phyloP scores from a whole-genome alignment of 1,140 invertebrate species.

The Amphibalanus amphitrite region DNA sequence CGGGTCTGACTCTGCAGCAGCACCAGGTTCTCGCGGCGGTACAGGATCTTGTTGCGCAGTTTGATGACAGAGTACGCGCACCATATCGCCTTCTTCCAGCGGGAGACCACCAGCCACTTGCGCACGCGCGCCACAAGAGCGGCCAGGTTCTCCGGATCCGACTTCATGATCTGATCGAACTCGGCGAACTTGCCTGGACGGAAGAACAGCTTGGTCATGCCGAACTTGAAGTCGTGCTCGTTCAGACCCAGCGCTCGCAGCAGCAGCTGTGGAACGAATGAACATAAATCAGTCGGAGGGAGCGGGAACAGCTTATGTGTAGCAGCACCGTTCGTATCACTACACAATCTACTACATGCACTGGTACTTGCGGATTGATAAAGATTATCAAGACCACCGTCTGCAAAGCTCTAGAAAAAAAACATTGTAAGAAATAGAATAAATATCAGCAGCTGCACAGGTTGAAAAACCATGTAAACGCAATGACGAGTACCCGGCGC shows the following conservation, averaged over 20 bases:
- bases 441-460: too few relatives aligned
- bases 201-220: constrained; percentile 92
- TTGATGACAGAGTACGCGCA: constrained; percentile 83
- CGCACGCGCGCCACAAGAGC: constrained; percentile 71
- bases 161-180: constrained; percentile 92
- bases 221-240: constrained; percentile 88
- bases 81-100: constrained; percentile 89
- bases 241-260: constrained; percentile 84
- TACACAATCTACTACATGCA: too few relatives aligned
- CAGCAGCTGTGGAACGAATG: too few relatives aligned
- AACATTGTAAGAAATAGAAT: too few relatives aligned
- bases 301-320: too few relatives aligned
- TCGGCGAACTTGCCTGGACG: constrained; percentile 93
- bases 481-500: too few relatives aligned
- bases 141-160: constrained; percentile 77
- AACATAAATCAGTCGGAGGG: too few relatives aligned
- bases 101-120: constrained; percentile 71
- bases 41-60: constrained; percentile 88
- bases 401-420: too few relatives aligned
- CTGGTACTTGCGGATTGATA: too few relatives aligned
- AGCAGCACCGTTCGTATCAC: too few relatives aligned
- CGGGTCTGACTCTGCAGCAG: constrained; percentile 66
- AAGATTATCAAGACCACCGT: too few relatives aligned
- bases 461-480: too few relatives aligned
- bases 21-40: constrained; percentile 53